Conservation (phyloP, 2,797 vertebrate species). For the Neomorphus geoffroyi region DNA sequence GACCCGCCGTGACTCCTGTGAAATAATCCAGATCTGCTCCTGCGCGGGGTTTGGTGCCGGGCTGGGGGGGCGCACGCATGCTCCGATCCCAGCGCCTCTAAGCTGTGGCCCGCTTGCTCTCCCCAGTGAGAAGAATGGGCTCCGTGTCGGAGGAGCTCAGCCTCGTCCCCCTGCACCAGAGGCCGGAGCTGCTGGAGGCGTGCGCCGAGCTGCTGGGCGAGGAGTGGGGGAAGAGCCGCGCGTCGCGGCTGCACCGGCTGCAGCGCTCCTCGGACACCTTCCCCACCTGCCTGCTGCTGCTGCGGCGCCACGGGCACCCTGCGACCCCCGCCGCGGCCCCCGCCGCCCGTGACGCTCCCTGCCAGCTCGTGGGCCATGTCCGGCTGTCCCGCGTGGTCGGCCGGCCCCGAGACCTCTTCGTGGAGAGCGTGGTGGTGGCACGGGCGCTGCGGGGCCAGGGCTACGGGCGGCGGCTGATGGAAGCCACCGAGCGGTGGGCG, state of each 20-base stretch:
- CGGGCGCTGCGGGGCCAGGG: slow-evolving; percentile 84
- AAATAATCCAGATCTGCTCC: too few relatives aligned
- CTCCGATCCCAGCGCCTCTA: neutral
- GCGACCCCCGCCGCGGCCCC: neutral
- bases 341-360: neutral
- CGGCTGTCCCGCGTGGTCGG: slow-evolving; percentile 85
- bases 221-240: slow-evolving; percentile 90
- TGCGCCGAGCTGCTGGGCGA: slow-evolving; percentile 89
- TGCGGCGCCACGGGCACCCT: slow-evolving; percentile 27
- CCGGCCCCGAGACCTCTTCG: slow-evolving; percentile 80
- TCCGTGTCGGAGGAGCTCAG: slow-evolving; percentile 66
- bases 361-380: slow-evolving; percentile 85
- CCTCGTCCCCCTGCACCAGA: slow-evolving; percentile 85
- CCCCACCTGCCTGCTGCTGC: slow-evolving; percentile 87
- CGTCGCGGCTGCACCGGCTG: slow-evolving; percentile 86
- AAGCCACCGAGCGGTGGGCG: slow-evolving; percentile 86
- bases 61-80: rapidly evolving
- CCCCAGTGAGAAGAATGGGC: slow-evolving; percentile 70
- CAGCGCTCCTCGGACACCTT: slow-evolving; percentile 87
- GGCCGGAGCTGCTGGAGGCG: slow-evolving; percentile 86
- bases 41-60: rapidly evolving
- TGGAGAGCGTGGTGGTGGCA: slow-evolving; percentile 92
- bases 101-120: slow-evolving; percentile 35
- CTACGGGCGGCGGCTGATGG: slow-evolving; percentile 90
- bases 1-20: too few relatives aligned